Evolutionary conservation across 2,888 invertebrate species (phyloP).

Genomic region (Apomyelois bistriatella): DNA sequence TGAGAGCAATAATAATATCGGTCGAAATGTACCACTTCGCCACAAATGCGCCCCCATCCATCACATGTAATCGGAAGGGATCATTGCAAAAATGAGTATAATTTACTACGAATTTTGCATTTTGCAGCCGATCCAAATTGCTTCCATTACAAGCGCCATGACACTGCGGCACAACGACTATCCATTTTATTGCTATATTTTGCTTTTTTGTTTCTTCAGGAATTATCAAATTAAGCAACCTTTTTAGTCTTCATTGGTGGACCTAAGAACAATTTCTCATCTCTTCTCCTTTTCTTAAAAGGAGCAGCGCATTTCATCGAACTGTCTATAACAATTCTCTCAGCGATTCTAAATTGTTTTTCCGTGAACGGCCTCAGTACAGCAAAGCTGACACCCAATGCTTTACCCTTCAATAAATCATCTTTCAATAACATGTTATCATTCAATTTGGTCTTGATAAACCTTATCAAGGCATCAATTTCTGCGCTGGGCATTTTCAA

Average conservation of each 20-base stretch:
- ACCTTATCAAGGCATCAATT: conserved; percentile 51
- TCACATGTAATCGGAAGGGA: conserved; percentile 73
- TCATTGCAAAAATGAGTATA: conserved; percentile 71
- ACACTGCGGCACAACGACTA: conserved; percentile 54
- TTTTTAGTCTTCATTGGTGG: conserved; percentile 49
- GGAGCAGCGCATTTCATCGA: conserved; percentile 40
- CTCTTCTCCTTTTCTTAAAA: conserved; percentile 46
- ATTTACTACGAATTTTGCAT: conserved; percentile 62
- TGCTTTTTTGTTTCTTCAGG: conserved; percentile 23
- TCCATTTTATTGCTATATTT: conserved; percentile 41
- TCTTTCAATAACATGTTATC: conserved; percentile 51
- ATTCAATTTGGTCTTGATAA: conserved; percentile 51
- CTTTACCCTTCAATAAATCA: conserved; percentile 59
- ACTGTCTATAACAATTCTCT: conserved; percentile 53
- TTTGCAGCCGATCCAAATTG: conserved; percentile 66
- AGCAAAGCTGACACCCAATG: conserved; percentile 58
- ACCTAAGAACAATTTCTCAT: conserved; percentile 44
- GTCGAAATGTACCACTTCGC: conserved; percentile 40
- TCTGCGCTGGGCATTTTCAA: conserved; percentile 50
- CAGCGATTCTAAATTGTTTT: conserved; percentile 58
- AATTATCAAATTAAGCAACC: conserved; percentile 29
- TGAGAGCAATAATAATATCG: conserved; percentile 31
- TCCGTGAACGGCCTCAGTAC: conserved; percentile 57
- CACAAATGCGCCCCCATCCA: conserved; percentile 52
- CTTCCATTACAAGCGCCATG: conserved; percentile 61